Base-by-base conservation (phyloP, 2,888 invertebrate genomes). In the Globia sparganii region DNA sequence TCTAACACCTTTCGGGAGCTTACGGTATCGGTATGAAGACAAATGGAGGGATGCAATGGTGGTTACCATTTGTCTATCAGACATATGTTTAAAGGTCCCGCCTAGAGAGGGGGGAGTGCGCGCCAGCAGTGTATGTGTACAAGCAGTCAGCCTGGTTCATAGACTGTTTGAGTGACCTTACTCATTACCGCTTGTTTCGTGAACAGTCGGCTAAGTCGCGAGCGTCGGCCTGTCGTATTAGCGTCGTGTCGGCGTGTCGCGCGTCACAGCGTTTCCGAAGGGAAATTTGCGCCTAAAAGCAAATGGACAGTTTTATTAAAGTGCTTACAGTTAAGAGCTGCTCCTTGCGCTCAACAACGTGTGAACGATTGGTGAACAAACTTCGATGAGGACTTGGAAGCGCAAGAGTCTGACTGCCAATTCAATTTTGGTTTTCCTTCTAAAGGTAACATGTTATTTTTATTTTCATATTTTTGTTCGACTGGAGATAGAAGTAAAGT, bases 241-340 rank as follows among this genome's bases (percentile, higher is more conserved):
- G 53, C 56, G 62, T 71, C 80, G 59, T 49, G 56, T 43, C 67
- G 21, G 37, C 53, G 28, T 15, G 75, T 61, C 72, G n/a, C 59
- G 34, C 53, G 34, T 56, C 79, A 25, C 53, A 31, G 37, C 58
- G 31, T 58, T 18, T 37, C 61, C 65, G 62, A 59, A 43, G 49
- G 58, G 46, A n/a, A 80, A 62, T 71, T 72, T 81, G 65, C 77
- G 61, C 46, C 72, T 82, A 81, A 81, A 81, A 69, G 68, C 65
- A 82, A 77, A 82, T 40, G 28, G 77, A 81, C 77, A 66, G 65
- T 77, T 82, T 70, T 77, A 66, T 77, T 72, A 82, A 66, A 70
- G 69, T 62, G 13, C 58, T 81, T 58, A 70, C 28, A 67, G 58
- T 68, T 43, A 58, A 65, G 43, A 64, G 62, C 58, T 37, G n/a